phyloP scores from a whole-genome alignment of 2,797 vertebrate genomes.

The Ibycter americanus region DNA sequence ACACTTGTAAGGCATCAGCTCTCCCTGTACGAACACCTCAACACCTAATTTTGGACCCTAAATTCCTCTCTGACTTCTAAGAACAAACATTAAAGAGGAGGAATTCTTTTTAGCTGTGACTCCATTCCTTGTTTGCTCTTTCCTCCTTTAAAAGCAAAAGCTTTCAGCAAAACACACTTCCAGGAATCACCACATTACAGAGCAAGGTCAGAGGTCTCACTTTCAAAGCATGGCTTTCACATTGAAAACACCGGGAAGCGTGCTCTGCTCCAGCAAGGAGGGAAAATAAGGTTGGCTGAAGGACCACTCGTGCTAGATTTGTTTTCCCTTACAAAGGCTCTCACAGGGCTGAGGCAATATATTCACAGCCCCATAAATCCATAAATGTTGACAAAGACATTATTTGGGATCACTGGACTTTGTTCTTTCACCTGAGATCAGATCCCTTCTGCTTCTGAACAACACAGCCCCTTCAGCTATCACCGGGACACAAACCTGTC shows the following conservation, averaged over 20 bases:
- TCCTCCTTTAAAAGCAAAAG: conserved; percentile 9
- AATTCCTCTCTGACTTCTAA: background rate
- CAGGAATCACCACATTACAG: background rate
- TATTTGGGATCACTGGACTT: background rate
- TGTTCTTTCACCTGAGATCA: background rate
- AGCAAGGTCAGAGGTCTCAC: background rate
- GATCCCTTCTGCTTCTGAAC: background rate
- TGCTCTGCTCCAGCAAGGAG: background rate
- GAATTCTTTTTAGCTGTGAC: background rate
- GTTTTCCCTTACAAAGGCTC: conserved; percentile 1
- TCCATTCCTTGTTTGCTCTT: background rate
- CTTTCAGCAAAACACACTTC: background rate
- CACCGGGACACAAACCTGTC: background rate
- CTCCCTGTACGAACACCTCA: background rate
- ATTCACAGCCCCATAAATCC: background rate
- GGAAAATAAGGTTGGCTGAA: conserved; percentile 4
- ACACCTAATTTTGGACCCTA: background rate
- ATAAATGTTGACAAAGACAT: background rate
- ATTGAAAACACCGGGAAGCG: background rate
- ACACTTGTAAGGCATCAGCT: background rate
- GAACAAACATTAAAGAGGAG: background rate
- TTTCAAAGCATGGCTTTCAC: conserved; percentile 16
- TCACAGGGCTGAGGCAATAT: background rate
- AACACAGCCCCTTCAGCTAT: background rate
- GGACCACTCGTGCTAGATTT: background rate